Evolutionary conservation across 2,888 invertebrate species (phyloP), one percentile per base, ranked within the genome.

Genomic region (Pteria penguin): DNA sequence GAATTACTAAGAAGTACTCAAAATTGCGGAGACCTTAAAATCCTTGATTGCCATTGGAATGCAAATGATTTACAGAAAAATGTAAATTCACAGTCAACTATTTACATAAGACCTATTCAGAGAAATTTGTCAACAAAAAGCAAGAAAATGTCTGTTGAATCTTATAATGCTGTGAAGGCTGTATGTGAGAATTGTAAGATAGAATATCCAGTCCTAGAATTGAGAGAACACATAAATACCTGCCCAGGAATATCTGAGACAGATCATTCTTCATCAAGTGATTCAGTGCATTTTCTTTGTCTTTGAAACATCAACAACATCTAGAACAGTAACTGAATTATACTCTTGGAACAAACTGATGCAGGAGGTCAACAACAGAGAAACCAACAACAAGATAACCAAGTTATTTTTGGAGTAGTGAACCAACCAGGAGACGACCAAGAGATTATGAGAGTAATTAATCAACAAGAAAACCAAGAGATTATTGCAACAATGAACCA

Each of bases 51-150:
- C 24, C 18, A 22, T 52, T 76, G 76, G 73, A 60, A 27, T 14
- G 45, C 71, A 14, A 71, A 73, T 29, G 57, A 66, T 5, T 54
- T 76, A 31, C 69, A 76, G 65, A n/a, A 18, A 0, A 73, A 67
- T 58, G 57, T 79, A 4, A 70, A 74, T 8, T 26, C 66, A 29
- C 79, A 79, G 45, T 29, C 73, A 18, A 65, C 32, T 22, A 68
- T 73, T 2, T 79, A 73, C 45, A 52, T 79, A 14, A 26, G 79
- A 36, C 76, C 73, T n/a, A 70, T 79, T 14, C 76, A 76, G 55
- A 58, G 33, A 66, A n/a, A 60, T 31, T 29, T 67, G 31, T 45
- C 36, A 22, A 62, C 55, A 11, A 36, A 36, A 36, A n/a, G n/a
- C n/a, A n/a, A n/a, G n/a, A n/a, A n/a, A n/a, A n/a, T n/a, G n/a